Percentiles rank a stretch among this genome's conserved stretches.
phyloP scores from a whole-genome alignment of 2,888 invertebrate genomes.

The Microctonus aethiopoides region DNA sequence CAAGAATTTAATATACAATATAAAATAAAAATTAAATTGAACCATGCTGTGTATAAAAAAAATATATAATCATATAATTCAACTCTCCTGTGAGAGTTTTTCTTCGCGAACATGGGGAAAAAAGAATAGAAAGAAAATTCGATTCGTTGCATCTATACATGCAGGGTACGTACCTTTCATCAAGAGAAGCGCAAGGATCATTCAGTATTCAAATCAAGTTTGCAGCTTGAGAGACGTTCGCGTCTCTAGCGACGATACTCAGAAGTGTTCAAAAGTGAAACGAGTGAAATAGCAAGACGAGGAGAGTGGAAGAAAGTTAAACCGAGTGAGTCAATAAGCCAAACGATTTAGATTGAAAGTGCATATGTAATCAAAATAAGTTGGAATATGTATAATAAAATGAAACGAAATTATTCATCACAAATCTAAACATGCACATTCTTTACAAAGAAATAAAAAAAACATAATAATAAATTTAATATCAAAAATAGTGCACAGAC shows the following conservation, averaged over 20 bases:
- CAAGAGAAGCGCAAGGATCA: constrained; percentile 15
- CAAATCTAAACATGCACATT: too few relatives aligned
- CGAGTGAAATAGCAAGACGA: neutral
- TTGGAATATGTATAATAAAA: neutral
- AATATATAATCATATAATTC: too few relatives aligned
- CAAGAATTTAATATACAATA: too few relatives aligned
- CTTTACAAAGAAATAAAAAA: neutral
- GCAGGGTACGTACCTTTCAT: constrained; percentile 1
- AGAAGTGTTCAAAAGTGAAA: neutral
- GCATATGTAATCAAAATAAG: neutral
- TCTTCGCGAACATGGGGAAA: too few relatives aligned
- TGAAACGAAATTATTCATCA: neutral
- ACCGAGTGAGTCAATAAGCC: constrained; percentile 8
- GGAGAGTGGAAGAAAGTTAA: neutral
- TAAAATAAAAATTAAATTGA: too few relatives aligned
- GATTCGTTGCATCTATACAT: neutral
- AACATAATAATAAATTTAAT: too few relatives aligned
- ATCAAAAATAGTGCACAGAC: too few relatives aligned
- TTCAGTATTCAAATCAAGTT: constrained; percentile 16
- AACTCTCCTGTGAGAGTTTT: too few relatives aligned
- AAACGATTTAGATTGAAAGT: constrained; percentile 17
- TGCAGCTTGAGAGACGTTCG: neutral
- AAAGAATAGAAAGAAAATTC: too few relatives aligned
- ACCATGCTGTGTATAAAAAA: too few relatives aligned
- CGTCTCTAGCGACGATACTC: neutral